Evolutionary conservation across 2,797 vertebrate species (phyloP), one percentile per base, ranked within the genome.

Genomic region (Lophotriccus pileatus): DNA sequence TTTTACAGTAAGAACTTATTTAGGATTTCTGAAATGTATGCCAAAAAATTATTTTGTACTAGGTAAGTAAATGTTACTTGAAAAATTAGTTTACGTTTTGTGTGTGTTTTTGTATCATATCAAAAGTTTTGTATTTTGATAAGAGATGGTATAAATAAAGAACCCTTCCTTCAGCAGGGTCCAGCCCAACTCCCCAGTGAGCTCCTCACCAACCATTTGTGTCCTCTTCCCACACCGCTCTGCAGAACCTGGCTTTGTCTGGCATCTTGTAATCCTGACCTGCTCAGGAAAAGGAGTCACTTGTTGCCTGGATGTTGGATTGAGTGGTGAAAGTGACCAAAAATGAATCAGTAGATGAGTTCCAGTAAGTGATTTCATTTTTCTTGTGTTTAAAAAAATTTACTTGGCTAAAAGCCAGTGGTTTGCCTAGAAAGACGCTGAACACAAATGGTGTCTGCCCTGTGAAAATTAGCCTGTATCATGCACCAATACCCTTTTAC

Each of bases 311-410:
- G 80, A 86, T 36, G 16, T 86, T 62, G 66, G 74, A 32, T 36
- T 30, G 69, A 55, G 73, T 21, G 66, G 87, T 81, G 91, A 90
- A 95, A 93, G 83, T 86, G 69, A 59, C 69, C 43, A 62, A 81
- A 94, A 94, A 52, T 88, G 66, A 95, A 93, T 93, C 83, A 86
- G 76, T 78, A 78, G 1, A 28, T 75, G 90, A 1, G 15, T 95
- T 96, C 80, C 90, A 95, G 85, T 95, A 96, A 96, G 36, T 84
- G 69, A 66, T 87, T 95, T 96, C 55, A 86, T 91, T 93, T 94
- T 56, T 66, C 76, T 88, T 52, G 15, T 63, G 58, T 37, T 69
- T 46, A 82, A 74, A 82, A 53, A 30, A 58, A 6, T 30, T 30
- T 59, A 22, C 60, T 82, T 90, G 94, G 87, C 76, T 84, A 27